Base-by-base conservation (phyloP, 2,888 invertebrate genomes). In the Cyrtodaria siliqua region DNA sequence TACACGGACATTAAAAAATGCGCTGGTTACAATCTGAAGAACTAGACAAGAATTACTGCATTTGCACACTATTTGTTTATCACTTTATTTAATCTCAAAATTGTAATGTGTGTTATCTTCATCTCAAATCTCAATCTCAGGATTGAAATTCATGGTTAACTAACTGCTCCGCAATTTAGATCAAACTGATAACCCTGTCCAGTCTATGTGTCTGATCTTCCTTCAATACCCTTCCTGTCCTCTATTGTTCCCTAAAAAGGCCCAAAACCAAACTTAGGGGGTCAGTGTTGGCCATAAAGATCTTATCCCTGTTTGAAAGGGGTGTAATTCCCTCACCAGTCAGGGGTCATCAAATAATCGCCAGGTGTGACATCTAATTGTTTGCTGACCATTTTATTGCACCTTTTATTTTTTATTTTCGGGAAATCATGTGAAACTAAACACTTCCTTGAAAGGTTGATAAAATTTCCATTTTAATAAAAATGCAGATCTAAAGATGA, bases 161-260 rank as follows among this genome's bases (percentile, higher is more conserved):
- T 29, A 53, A 60, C 52, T 53, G 26, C 23, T 23, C 20, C 29
- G 47, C 69, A 61, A 61, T 69, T 69, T 27, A 56, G 68, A 68
- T 68, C 16, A 27, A 26, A 29, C 6, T n/a, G 27, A 27, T 40
- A 49, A 33, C 44, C 42, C 23, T 29, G 44, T 23, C 18, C 14
- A 27, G 49, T 50, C 24, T 33, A 27, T 9, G 27, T 16, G 50
- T 26, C 23, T 62, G 38, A 24, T 2, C 24, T 33, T 49, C 24
- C 12, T 47, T 56, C 62, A 70, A 70, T 44, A 44, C 44, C 26
- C 59, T 72, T 74, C 68, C 74, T 74, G 74, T 74, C 53, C 57
- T 27, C 53, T 52, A 52, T 69, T 69, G 68, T 68, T 50, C 44
- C 38, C 29, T 20, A 49, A 53, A 44, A 52, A 23, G n/a, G 38